These are phyloP conservation scores for Drosophila albomicans DNA, from an alignment of 1,140 invertebrate genomes.

Conservation along the genomic window DNA sequence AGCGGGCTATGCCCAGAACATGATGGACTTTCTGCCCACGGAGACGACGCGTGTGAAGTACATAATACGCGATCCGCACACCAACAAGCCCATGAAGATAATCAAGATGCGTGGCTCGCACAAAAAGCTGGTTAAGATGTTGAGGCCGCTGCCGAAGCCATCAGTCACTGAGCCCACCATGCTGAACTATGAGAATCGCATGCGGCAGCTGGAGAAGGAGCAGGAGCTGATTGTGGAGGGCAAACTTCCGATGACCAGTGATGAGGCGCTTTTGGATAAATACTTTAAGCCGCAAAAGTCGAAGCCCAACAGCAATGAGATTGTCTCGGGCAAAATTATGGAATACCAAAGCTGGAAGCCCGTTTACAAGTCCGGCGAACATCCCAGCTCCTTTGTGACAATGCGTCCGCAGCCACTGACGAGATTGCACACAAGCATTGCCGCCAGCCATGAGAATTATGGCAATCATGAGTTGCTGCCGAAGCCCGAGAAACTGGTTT, in stretches of 20 bases:
- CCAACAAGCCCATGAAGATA: conserved; percentile 75
- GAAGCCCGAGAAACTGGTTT: conserved; percentile 72
- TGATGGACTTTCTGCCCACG: conserved; percentile 72
- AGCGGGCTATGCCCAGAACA: conserved; percentile 40
- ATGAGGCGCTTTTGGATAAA: conserved; percentile 67
- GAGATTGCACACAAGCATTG: conserved; percentile 68
- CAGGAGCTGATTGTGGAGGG: conserved; percentile 80
- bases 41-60: conserved; percentile 78
- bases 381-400: conserved; percentile 60
- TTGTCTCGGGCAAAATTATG: conserved; percentile 67
- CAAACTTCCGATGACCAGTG: conserved; percentile 58
- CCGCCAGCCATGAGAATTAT: conserved; percentile 28
- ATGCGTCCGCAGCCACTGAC: conserved; percentile 60
- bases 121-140: conserved; percentile 73
- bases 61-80: conserved; percentile 75
- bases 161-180: conserved; percentile 47
- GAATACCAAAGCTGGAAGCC: conserved; percentile 79
- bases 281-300: conserved; percentile 63
- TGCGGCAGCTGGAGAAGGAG: conserved; percentile 74
- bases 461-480: conserved; percentile 61
- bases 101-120: conserved; percentile 70
- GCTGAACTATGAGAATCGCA: conserved; percentile 55
- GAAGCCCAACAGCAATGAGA: conserved; percentile 53
- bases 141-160: conserved; percentile 55
- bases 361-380: conserved; percentile 58